A percentile compares a stretch with the other conserved stretches of the same genome.
These are phyloP conservation scores for Mamestra configurata DNA, from an alignment of 1,140 invertebrate genomes.

Conservation along the genomic window DNA sequence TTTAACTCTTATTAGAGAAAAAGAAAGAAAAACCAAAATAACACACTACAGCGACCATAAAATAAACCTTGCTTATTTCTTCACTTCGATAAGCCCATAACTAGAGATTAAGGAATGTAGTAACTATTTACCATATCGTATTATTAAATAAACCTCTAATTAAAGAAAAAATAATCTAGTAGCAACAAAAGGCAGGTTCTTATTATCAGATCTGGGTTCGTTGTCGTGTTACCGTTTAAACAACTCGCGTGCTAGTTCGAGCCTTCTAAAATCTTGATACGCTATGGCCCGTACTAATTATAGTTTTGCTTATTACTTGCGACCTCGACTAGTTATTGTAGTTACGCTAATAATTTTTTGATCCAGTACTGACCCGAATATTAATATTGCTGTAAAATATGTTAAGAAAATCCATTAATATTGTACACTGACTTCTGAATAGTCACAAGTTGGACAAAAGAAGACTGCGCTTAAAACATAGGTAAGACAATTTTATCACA, in stretches of 20 bases:
- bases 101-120: constrained; percentile 42
- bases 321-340: constrained; percentile 60
- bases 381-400: not conserved
- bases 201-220: constrained; percentile 71
- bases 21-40: not conserved
- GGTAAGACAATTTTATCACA: not conserved
- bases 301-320: constrained; percentile 70
- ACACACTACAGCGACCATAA: constrained; percentile 31
- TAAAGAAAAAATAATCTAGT: constrained; percentile 67
- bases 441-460: not conserved
- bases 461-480: not conserved
- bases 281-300: constrained; percentile 74
- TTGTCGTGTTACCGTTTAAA: constrained; percentile 74
- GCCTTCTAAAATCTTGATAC: constrained; percentile 77
- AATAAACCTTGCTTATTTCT: constrained; percentile 27
- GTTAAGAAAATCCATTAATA: not conserved
- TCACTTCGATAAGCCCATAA: constrained; percentile 33
- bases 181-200: constrained; percentile 62
- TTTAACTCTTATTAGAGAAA: not conserved
- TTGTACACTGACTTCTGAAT: not conserved
- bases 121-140: constrained; percentile 46
- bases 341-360: constrained; percentile 37
- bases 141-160: constrained; percentile 55
- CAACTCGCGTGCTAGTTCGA: constrained; percentile 72
- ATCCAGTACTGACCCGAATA: constrained; percentile 12